Evolutionary conservation across 2,888 invertebrate species (phyloP), one percentile per base, ranked within the genome.

Genomic region (Encarsia formosa): DNA sequence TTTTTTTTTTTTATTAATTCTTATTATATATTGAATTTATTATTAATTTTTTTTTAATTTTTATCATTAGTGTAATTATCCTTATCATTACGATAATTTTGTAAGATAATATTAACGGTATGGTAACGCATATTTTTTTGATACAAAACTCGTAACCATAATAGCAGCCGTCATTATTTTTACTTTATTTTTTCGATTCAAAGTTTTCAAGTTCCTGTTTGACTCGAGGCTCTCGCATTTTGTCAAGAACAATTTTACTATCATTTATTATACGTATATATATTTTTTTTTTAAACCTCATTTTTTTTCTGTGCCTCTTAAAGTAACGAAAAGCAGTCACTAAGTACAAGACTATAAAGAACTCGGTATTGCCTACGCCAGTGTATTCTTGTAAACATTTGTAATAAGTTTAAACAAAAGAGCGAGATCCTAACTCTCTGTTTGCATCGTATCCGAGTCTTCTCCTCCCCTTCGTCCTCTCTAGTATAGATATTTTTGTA

Each of bases 311-410:
- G 52, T 52, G 52, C 62, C 58, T 61, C 61, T 61, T 60, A 62
- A 56, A 57, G 56, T 57, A 63, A 63, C 59, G 61, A 61, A n/a
- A n/a, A n/a, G n/a, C 64, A 63, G 66, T 66, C 65, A 64, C 62
- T 67, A 62, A 58, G 61, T 63, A 63, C 60, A 63, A 64, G 62
- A 63, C 62, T 63, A 61, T 60, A 48, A 57, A 57, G 54, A 44
- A 48, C 54, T 57, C 54, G 57, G 51, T 42, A 32, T 43, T 37
- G 20, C 18, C 38, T 37, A 35, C 37, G 54, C 44, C 54, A 48
- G 39, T 53, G 47, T 53, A 53, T 53, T 48, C 56, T 48, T 52
- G 49, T 56, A 56, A 45, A n/a, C 41, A 49, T 49, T 51, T 56
- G 56, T 55, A 56, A 52, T 53, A 48, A 44, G 44, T 46, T 39